Conservation (phyloP, 2,888 invertebrate genomes). For the Caenorhabditis sulstoni region DNA sequence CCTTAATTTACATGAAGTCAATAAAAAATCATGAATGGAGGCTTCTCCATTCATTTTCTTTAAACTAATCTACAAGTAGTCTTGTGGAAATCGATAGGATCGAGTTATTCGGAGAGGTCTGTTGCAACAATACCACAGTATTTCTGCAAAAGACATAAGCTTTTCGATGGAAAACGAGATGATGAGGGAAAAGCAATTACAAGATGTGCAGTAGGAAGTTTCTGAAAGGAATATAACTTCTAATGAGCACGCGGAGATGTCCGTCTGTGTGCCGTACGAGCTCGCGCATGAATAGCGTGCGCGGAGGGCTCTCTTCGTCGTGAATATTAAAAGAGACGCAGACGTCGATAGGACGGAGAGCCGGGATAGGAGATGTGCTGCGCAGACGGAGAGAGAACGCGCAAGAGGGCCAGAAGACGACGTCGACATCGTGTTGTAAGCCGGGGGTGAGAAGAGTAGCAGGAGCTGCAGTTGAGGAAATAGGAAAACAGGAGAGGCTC, state of each 20-base stretch:
- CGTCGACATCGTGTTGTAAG: conserved; percentile 52
- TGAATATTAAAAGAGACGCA: conserved; percentile 54
- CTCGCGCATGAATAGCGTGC: conserved; percentile 50
- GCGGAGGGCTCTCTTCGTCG: conserved; percentile 27
- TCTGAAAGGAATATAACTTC: conserved; percentile 13
- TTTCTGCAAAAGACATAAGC: not conserved
- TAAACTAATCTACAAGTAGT: no score
- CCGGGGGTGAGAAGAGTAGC: conserved; percentile 54
- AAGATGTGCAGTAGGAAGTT: conserved; percentile 7
- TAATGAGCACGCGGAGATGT: conserved; percentile 39
- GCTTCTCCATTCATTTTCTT: no score
- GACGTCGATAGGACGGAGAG: conserved; percentile 22
- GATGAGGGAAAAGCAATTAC: conserved; percentile 15
- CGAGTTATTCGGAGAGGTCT: conserved; percentile 1
- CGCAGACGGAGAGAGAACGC: conserved; percentile 34
- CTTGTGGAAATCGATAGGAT: not conserved
- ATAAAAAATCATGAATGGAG: conserved; percentile 36
- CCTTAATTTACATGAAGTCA: conserved; percentile 33
- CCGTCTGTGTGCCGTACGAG: conserved; percentile 32
- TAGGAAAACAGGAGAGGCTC: no score
- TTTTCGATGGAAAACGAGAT: not conserved
- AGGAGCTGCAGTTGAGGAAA: conserved; percentile 29
- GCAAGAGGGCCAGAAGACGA: not conserved
- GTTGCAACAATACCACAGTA: conserved; percentile 4
- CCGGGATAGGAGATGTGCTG: conserved; percentile 23